Conservation (phyloP, 2,113 vertebrate species). For the Takifugu flavidus region DNA sequence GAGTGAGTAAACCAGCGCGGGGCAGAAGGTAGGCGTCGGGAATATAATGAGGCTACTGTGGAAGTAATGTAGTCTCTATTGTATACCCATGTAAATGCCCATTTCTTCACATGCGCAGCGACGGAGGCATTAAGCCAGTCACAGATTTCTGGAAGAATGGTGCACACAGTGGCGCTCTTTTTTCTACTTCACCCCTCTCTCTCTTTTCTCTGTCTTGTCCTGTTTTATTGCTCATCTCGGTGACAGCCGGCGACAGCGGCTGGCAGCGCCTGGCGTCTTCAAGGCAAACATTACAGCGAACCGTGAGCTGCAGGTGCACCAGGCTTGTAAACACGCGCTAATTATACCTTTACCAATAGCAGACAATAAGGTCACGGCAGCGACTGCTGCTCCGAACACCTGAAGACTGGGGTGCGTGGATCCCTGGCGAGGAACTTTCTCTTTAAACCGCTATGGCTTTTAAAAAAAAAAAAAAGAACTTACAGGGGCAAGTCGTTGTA, state of each 20-base stretch:
- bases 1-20: conserved; percentile 87
- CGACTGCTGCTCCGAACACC: no score
- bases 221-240: conserved; percentile 25
- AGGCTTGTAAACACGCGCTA: conserved; percentile 88
- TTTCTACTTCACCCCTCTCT: conserved; percentile 56
- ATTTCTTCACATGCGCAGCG: conserved; percentile 90
- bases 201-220: conserved; percentile 23
- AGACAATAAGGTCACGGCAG: conserved; percentile 95
- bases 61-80: conserved; percentile 94
- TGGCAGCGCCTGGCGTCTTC: conserved; percentile 86
- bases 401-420: no score
- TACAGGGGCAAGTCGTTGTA: no score
- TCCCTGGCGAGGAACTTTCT: no score
- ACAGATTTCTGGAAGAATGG: conserved; percentile 93
- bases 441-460: no score
- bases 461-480: no score
- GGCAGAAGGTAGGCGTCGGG: conserved; percentile 92
- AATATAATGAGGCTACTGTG: conserved; percentile 97
- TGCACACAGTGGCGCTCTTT: conserved; percentile 72
- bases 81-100: conserved; percentile 94
- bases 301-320: conserved; percentile 97
- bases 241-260: conserved; percentile 92
- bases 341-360: conserved; percentile 94
- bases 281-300: conserved; percentile 92
- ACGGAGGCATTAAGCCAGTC: conserved; percentile 90